Evolutionary conservation across 2,888 invertebrate species (phyloP).

Genomic region (Microctonus aethiopoides): DNA sequence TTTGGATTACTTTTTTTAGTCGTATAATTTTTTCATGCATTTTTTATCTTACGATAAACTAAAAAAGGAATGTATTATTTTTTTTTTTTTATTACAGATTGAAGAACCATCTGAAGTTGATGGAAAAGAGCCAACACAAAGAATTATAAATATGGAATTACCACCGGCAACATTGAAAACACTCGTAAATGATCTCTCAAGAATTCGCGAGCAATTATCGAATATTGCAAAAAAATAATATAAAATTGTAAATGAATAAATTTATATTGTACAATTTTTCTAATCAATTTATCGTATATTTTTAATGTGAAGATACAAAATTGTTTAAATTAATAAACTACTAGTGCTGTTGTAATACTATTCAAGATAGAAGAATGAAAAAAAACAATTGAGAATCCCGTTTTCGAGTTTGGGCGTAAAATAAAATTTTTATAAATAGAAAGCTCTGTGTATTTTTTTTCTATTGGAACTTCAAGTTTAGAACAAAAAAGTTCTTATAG

Average conservation of each 20-base stretch:
- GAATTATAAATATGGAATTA: constrained; percentile 42
- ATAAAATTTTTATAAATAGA: no score
- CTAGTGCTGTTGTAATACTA: no score
- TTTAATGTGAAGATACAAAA: not conserved
- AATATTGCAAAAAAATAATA: constrained; percentile 42
- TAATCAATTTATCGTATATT: not conserved
- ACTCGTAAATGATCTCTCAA: constrained; percentile 43
- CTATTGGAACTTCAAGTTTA: no score
- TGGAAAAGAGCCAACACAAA: constrained; percentile 32
- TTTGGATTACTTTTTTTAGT: not conserved
- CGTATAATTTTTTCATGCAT: not conserved
- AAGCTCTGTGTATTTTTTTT: no score
- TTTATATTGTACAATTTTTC: no score
- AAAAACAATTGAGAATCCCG: no score
- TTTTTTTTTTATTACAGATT: constrained; percentile 36
- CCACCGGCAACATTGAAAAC: constrained; percentile 45
- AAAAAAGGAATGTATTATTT: not conserved
- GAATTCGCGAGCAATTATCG: constrained; percentile 45
- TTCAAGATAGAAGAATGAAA: no score
- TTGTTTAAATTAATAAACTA: no score
- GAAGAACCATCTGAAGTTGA: constrained; percentile 41
- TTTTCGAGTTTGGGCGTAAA: no score
- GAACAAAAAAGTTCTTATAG: no score
- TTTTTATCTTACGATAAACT: not conserved
- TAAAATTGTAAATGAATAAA: not conserved